These are phyloP conservation scores for Drosophila picticornis DNA, from an alignment of 2,888 invertebrate species.

Conservation along the genomic window DNA sequence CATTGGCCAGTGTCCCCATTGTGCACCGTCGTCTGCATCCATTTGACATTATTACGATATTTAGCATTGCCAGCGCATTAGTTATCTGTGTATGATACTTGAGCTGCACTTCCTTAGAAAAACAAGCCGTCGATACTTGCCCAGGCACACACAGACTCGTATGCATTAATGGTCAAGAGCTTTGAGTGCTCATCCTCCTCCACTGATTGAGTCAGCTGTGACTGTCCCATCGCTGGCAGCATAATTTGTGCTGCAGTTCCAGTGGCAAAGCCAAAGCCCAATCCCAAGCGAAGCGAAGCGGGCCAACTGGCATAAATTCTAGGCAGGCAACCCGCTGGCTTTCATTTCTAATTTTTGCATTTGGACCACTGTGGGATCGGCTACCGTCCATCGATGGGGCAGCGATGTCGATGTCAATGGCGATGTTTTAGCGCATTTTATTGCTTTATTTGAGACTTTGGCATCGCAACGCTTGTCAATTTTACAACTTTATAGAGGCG, in stretches of 20 bases:
- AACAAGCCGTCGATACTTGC: neutral
- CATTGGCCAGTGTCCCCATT: constrained; percentile 41
- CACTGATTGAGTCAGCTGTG: constrained; percentile 62
- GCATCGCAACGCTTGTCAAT: constrained; percentile 78
- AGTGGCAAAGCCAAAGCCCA: constrained; percentile 15
- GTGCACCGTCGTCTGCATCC: constrained; percentile 39
- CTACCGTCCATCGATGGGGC: constrained; percentile 50
- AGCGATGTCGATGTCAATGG: constrained; percentile 41
- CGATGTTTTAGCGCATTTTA: constrained; percentile 76
- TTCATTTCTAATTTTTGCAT: constrained; percentile 79
- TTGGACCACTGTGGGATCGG: constrained; percentile 64
- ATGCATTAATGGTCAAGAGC: constrained; percentile 45
- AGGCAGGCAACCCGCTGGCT: constrained; percentile 71
- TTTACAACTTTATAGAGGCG: constrained; percentile 81
- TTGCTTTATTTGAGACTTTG: constrained; percentile 79
- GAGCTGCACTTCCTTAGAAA: constrained; percentile 54
- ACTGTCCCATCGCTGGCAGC: constrained; percentile 36
- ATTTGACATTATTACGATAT: constrained; percentile 73
- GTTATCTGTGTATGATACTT: constrained; percentile 55
- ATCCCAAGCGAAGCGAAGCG: constrained; percentile 6
- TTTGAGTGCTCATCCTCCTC: constrained; percentile 36
- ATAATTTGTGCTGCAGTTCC: constrained; percentile 32
- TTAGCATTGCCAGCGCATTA: constrained; percentile 56
- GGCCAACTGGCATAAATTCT: constrained; percentile 69
- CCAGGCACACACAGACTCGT: neutral